Evolutionary conservation across 2,888 invertebrate genomes (phyloP), one percentile per base, ranked within the genome.

Genomic region (Epirrhoe tristata): DNA sequence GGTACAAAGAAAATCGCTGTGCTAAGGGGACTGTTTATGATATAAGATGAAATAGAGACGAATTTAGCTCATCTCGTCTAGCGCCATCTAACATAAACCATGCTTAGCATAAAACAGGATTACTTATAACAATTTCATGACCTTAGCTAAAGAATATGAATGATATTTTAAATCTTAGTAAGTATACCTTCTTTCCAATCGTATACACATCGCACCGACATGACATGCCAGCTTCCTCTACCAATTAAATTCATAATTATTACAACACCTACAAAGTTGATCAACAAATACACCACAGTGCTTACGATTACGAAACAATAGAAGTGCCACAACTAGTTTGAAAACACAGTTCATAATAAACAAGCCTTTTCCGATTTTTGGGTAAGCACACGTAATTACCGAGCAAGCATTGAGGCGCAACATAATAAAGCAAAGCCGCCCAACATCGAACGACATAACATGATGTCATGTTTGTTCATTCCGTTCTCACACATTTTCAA

Each of bases 111-210:
- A 55, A 48, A 59, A 63, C 58, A 59, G 64, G 32, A 54, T 63
- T 48, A 46, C 53, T 8, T 64, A 59, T 16, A 63, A 57, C 52
- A 43, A 63, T 12, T 54, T 53, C 36, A 56, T 12, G 39, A 56
- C 39, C 65, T 66, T 66, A 70, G 63, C 68, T 67, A 69, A 72
- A 67, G 66, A 71, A 66, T 71, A 65, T 58, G 67, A 67, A 67
- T 67, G 65, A 71, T 73, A 71, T 67, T 64, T 69, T 67, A 64
- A 70, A 66, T 66, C 63, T 70, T 69, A 69, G 65, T 58, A 70
- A 73, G 74, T 74, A 74, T 74, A 74, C 74, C 70, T 73, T 73
- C 73, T 60, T 74, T 74, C 67, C 74, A 72, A 67, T 74, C 74
- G 74, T 74, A 74, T 74, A 74, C 74, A 70, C 72, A 64, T 69